phyloP scores from a whole-genome alignment of 2,113 vertebrate species.

The Xiphophorus couchianus region DNA sequence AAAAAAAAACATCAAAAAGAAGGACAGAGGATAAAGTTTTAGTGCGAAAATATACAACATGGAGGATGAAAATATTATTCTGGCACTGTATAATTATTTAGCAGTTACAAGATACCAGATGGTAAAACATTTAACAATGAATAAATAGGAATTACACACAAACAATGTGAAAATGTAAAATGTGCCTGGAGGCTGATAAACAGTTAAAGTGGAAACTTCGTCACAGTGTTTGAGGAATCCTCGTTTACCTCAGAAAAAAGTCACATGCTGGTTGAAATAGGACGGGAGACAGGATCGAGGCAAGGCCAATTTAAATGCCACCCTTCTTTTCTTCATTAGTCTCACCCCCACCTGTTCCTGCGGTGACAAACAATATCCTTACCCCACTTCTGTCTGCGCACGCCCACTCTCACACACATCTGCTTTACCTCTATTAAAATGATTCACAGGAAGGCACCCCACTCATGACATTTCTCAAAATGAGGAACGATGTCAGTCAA shows the following conservation, averaged over 20 bases:
- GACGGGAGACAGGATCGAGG: conserved; percentile 29
- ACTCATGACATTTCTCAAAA: conserved; percentile 72
- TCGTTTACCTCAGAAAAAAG: conserved; percentile 38
- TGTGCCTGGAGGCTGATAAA: not conserved
- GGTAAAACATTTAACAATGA: not conserved
- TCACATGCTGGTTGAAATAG: conserved; percentile 29
- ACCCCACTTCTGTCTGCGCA: conserved; percentile 35
- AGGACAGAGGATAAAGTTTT: not conserved
- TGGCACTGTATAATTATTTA: not conserved
- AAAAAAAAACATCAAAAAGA: not conserved
- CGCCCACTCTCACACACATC: conserved; percentile 49
- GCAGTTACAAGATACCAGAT: not conserved
- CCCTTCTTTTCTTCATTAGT: conserved; percentile 76
- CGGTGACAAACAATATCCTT: conserved; percentile 77
- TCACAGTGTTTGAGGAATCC: conserved; percentile 46
- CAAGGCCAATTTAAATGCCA: conserved; percentile 74
- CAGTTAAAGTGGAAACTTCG: conserved; percentile 14
- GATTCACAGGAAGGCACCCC: conserved; percentile 71
- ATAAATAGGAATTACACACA: conserved; percentile 17
- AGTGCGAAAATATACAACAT: not conserved
- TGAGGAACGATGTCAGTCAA: conserved; percentile 74
- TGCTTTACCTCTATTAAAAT: conserved; percentile 72
- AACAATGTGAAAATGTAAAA: conserved; percentile 13
- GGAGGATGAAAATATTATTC: not conserved
- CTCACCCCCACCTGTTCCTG: conserved; percentile 74